A percentile compares a stretch with the other conserved stretches of the same genome.
phyloP scores from a whole-genome alignment of 2,888 invertebrate genomes.

The Branchellion lobata region DNA sequence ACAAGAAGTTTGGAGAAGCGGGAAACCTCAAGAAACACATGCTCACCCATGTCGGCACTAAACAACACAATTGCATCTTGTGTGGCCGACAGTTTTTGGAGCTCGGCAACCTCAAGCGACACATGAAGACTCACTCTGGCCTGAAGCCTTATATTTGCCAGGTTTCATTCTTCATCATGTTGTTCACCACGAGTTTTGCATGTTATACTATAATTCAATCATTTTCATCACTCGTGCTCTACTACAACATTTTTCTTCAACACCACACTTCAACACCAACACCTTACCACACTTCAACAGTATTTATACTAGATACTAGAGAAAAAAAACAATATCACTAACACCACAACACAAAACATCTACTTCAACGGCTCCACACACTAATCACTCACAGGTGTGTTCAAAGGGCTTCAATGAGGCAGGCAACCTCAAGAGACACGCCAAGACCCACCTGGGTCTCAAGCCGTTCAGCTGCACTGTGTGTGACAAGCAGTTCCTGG shows the following conservation, averaged over 20 bases:
- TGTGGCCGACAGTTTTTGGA: conserved; percentile 45
- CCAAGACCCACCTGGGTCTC: conserved; percentile 43
- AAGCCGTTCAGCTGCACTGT: conserved; percentile 43
- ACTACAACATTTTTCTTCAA: too few species aligned
- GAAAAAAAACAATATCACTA: too few species aligned
- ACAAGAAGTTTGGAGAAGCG: conserved; percentile 43
- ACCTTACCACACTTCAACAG: too few species aligned
- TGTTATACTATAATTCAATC: too few species aligned
- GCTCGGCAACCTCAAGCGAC: conserved; percentile 42
- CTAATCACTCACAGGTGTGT: conserved; percentile 6
- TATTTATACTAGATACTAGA: too few species aligned
- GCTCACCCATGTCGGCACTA: conserved; percentile 45
- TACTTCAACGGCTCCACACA: too few species aligned
- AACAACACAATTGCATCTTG: conserved; percentile 41
- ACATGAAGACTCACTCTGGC: conserved; percentile 43
- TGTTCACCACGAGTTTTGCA: too few species aligned
- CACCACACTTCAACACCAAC: background rate
- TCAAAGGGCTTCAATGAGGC: conserved; percentile 39
- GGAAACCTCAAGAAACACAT: conserved; percentile 44
- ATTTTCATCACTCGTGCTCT: too few species aligned
- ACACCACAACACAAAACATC: too few species aligned
- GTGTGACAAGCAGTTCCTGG: conserved; percentile 44
- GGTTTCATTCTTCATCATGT: background rate
- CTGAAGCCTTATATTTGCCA: conserved; percentile 26
- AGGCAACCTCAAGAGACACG: conserved; percentile 45